These are phyloP conservation scores for Mercenaria mercenaria DNA, from an alignment of 1,140 invertebrate species.

Conservation along the genomic window DNA sequence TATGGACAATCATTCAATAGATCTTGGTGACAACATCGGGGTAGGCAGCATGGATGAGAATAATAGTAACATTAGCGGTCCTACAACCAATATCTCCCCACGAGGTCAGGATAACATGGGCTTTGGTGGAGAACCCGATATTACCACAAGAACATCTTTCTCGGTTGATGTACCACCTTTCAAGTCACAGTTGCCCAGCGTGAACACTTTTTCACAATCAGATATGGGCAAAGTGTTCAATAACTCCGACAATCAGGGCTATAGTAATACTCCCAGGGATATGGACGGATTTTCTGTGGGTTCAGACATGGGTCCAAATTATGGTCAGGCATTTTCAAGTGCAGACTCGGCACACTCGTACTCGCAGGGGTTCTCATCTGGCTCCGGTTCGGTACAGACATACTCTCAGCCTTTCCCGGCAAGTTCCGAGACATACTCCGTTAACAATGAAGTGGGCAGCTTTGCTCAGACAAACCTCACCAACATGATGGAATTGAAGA, in stretches of 20 bases:
- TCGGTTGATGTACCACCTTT: constrained; percentile 57
- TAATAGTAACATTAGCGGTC: constrained; percentile 51
- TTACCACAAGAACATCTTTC: constrained; percentile 49
- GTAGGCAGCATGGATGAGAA: constrained; percentile 65
- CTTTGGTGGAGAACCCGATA: constrained; percentile 39
- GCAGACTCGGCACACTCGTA: constrained; percentile 20
- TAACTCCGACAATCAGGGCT: constrained; percentile 20
- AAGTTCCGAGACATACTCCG: constrained; percentile 15
- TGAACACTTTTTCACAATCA: constrained; percentile 37
- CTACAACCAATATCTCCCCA: constrained; percentile 69
- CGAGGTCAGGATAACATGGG: constrained; percentile 65
- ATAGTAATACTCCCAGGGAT: constrained; percentile 6
- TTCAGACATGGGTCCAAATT: constrained; percentile 39
- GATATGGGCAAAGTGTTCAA: constrained; percentile 62
- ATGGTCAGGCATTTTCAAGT: constrained; percentile 38
- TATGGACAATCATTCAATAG: constrained; percentile 58
- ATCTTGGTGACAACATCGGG: constrained; percentile 61
- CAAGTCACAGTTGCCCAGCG: constrained; percentile 29
- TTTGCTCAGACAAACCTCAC: constrained; percentile 45
- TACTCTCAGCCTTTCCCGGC: constrained; percentile 48
- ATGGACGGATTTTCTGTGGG: constrained; percentile 46
- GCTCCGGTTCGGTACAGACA: not conserved
- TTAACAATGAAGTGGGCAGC: not conserved
- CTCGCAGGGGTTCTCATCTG: constrained; percentile 48
- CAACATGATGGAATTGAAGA: constrained; percentile 56